Evolutionary conservation across 2,113 vertebrate genomes (phyloP).

Genomic region (Sinocyclocheilus rhinocerous): DNA sequence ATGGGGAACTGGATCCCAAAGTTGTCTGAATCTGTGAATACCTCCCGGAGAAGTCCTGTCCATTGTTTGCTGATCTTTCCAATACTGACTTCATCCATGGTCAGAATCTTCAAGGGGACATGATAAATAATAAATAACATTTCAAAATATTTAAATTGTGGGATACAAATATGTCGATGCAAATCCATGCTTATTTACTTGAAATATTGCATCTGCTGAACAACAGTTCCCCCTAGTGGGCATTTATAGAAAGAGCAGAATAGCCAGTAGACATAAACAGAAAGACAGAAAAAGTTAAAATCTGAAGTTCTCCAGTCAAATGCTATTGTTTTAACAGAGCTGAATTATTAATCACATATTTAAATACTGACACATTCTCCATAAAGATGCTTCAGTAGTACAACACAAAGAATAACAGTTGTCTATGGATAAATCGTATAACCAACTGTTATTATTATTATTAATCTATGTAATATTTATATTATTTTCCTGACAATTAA

Average conservation of each 20-base stretch:
- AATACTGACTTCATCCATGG: constrained; percentile 82
- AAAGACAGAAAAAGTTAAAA: background rate
- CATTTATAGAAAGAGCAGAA: constrained; percentile 28
- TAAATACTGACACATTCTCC: too few species aligned
- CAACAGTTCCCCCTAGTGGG: constrained; percentile 47
- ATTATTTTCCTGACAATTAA: too few species aligned
- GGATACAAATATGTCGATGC: background rate
- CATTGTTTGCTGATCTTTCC: constrained; percentile 94
- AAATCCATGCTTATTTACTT: background rate
- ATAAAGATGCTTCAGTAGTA: too few species aligned
- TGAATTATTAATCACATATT: too few species aligned
- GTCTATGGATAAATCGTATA: too few species aligned
- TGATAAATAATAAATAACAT: background rate
- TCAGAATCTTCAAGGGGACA: constrained; percentile 76
- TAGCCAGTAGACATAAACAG: background rate
- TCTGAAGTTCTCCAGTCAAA: too few species aligned
- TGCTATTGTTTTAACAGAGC: too few species aligned
- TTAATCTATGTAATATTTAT: too few species aligned
- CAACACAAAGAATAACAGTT: too few species aligned
- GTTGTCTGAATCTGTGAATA: constrained; percentile 87
- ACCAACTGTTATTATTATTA: too few species aligned
- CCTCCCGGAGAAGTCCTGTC: constrained; percentile 84
- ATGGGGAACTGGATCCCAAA: constrained; percentile 92
- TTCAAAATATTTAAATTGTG: background rate
- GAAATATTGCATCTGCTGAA: background rate